A percentile compares a stretch with the other conserved stretches of the same genome.
Evolutionary conservation across 2,797 vertebrate species (phyloP).

Genomic region (Oophaga sylvatica): DNA sequence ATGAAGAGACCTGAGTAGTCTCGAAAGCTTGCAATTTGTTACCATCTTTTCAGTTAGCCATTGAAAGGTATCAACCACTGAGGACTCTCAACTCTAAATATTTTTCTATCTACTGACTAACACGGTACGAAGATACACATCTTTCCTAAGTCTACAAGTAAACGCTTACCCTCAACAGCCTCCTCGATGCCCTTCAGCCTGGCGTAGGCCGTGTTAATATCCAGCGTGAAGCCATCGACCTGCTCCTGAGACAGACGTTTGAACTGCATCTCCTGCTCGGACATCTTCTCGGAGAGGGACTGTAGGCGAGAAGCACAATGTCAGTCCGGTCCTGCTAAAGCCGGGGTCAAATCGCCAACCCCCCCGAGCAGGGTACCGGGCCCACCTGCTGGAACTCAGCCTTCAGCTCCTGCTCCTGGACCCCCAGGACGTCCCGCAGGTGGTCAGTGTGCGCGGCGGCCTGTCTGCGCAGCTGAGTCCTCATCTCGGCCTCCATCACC

Average conservation of each 20-base stretch:
- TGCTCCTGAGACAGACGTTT: constrained; percentile 90
- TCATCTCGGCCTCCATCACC: constrained; percentile 95
- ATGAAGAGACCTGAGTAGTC: too few relatives aligned
- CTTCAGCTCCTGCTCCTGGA: constrained; percentile 91
- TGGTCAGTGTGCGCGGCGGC: constrained; percentile 95
- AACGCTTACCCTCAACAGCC: constrained; percentile 90
- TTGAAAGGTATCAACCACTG: too few relatives aligned
- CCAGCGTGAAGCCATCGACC: constrained; percentile 91
- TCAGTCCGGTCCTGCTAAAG: not conserved
- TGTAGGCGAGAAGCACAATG: constrained; percentile 63
- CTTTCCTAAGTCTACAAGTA: too few relatives aligned
- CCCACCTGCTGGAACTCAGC: constrained; percentile 87
- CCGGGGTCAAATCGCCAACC: not conserved
- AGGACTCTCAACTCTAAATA: too few relatives aligned
- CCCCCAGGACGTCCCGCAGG: constrained; percentile 87
- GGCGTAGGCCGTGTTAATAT: constrained; percentile 92
- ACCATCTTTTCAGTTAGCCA: too few relatives aligned
- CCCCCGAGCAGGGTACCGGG: not conserved
- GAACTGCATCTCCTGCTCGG: constrained; percentile 87
- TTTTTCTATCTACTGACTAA: too few relatives aligned
- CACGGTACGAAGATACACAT: too few relatives aligned
- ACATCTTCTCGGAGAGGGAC: constrained; percentile 83
- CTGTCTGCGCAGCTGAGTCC: constrained; percentile 94
- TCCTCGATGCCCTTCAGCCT: constrained; percentile 92
- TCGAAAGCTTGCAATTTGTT: too few relatives aligned